These are phyloP conservation scores for Antechinus stuartii DNA, from an alignment of 2,113 vertebrate species.

Conservation along the genomic window DNA sequence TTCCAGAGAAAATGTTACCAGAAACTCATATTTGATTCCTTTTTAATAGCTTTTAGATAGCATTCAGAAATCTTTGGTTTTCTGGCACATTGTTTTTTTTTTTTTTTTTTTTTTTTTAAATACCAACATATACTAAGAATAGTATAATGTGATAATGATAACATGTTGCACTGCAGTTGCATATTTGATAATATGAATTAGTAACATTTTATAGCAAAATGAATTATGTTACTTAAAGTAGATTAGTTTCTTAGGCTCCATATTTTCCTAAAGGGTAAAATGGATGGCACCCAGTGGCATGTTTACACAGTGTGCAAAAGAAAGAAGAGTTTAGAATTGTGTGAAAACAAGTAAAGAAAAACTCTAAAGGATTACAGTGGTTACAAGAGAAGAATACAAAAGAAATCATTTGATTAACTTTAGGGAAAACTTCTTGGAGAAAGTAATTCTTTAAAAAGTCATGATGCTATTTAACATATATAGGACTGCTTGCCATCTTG, in stretches of 20 bases:
- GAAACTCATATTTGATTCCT: conserved; percentile 8
- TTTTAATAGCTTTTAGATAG: conserved; percentile 28
- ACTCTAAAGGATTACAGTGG: too few relatives aligned
- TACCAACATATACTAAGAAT: not conserved
- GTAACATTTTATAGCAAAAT: not conserved
- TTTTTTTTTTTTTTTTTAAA: not conserved
- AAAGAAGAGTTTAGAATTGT: too few relatives aligned
- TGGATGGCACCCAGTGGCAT: too few relatives aligned
- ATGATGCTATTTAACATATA: too few relatives aligned
- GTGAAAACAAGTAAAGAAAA: too few relatives aligned
- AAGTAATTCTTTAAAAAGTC: too few relatives aligned
- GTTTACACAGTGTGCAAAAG: too few relatives aligned
- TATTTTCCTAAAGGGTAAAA: too few relatives aligned
- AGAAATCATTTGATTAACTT: not conserved
- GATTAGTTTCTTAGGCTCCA: not conserved
- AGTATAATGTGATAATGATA: not conserved
- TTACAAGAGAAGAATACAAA: too few relatives aligned
- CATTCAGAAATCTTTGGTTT: not conserved
- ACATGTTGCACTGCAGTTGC: not conserved
- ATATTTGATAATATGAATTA: too few relatives aligned
- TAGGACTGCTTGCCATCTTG: too few relatives aligned
- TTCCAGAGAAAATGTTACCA: not conserved
- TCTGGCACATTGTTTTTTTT: conserved; percentile 2
- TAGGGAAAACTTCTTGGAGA: too few relatives aligned
- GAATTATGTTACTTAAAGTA: not conserved